These are phyloP conservation scores for Pherbina coryleti DNA, from an alignment of 2,888 invertebrate species.

Conservation along the genomic window DNA sequence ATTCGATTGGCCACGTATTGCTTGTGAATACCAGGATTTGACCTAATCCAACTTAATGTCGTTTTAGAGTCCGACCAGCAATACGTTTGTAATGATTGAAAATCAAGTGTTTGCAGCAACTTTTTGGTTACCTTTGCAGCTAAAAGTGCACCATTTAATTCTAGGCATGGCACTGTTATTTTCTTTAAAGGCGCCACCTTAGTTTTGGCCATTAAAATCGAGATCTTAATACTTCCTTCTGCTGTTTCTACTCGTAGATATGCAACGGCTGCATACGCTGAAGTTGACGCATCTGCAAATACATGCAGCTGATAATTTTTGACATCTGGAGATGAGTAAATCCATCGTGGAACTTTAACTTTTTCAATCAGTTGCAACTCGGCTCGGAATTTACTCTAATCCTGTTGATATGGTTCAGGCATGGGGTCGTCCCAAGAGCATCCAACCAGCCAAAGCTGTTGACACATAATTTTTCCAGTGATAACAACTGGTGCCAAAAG, in stretches of 20 bases:
- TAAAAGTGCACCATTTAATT: constrained; percentile 41
- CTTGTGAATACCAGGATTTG: constrained; percentile 38
- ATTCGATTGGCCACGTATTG: constrained; percentile 36
- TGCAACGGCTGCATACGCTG: too few relatives aligned
- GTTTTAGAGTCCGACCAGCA: constrained; percentile 39
- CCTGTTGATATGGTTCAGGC: constrained; percentile 6
- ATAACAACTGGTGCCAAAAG: constrained; percentile 28
- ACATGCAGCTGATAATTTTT: too few relatives aligned
- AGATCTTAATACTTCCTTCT: too few relatives aligned
- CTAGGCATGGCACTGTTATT: constrained; percentile 37
- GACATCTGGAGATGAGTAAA: too few relatives aligned
- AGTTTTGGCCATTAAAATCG: too few relatives aligned
- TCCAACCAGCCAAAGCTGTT: constrained; percentile 21
- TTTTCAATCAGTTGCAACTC: background rate
- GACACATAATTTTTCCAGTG: constrained; percentile 30
- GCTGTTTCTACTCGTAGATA: too few relatives aligned
- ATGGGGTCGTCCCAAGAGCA: constrained; percentile 25
- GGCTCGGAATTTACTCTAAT: background rate
- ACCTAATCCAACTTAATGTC: too few relatives aligned
- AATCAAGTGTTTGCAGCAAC: constrained; percentile 13
- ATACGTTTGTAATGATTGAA: constrained; percentile 9
- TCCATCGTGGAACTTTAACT: too few relatives aligned
- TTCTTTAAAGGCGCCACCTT: too few relatives aligned
- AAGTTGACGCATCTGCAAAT: too few relatives aligned
- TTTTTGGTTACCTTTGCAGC: constrained; percentile 32